These are phyloP conservation scores for Drosophila pegasa DNA, from an alignment of 2,888 invertebrate species.

Conservation along the genomic window DNA sequence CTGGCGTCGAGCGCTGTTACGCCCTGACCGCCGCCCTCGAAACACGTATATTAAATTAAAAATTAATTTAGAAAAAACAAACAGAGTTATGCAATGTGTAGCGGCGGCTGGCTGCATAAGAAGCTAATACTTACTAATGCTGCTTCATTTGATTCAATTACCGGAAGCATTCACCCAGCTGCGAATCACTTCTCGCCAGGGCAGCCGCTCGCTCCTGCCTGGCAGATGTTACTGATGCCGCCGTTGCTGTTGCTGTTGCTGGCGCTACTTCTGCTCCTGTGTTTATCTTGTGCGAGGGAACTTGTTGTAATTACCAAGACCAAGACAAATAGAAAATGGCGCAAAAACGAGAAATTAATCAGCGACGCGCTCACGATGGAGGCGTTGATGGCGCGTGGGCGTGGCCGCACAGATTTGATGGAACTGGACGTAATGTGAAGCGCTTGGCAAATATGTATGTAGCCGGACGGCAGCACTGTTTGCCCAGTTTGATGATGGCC, in stretches of 20 bases:
- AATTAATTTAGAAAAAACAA: conserved; percentile 78
- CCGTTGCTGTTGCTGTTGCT: background rate
- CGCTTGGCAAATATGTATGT: conserved; percentile 70
- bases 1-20: conserved; percentile 4
- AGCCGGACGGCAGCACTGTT: conserved; percentile 38
- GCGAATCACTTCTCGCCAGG: conserved; percentile 45
- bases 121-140: conserved; percentile 81
- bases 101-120: conserved; percentile 54
- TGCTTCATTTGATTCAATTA: conserved; percentile 80
- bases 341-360: conserved; percentile 83
- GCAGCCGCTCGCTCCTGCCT: background rate
- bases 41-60: conserved; percentile 77
- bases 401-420: conserved; percentile 54
- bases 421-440: conserved; percentile 70
- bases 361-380: conserved; percentile 42
- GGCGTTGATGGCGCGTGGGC: conserved; percentile 40
- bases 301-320: conserved; percentile 82
- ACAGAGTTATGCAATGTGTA: conserved; percentile 61
- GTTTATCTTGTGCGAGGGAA: conserved; percentile 68
- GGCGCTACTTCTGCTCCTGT: conserved; percentile 21
- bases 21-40: conserved; percentile 25
- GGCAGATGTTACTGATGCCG: conserved; percentile 2
- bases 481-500: conserved; percentile 60
- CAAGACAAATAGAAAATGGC: conserved; percentile 83
- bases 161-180: conserved; percentile 71